phyloP scores from a whole-genome alignment of 30 jellyfish, hydroid and myxozoan genomes.

The Aurelia sp. region DNA sequence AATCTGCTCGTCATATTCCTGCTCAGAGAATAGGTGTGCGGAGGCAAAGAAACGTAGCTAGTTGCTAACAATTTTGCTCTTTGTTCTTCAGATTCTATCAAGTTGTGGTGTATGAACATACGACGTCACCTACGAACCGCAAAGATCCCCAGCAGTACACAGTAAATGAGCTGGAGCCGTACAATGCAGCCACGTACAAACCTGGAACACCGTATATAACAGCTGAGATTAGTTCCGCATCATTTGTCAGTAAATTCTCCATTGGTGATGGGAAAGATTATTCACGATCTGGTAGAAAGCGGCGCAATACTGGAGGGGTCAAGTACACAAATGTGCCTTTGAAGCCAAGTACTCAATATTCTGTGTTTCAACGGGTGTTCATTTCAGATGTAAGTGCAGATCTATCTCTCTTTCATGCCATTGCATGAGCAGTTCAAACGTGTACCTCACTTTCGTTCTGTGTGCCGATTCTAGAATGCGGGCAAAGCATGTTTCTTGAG shows the following conservation, averaged over 20 bases:
- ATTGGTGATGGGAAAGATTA: constrained; percentile 85
- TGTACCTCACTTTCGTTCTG: too few relatives aligned
- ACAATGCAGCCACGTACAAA: constrained; percentile 40
- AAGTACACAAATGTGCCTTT: constrained; percentile 58
- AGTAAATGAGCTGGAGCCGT: constrained; percentile 29
- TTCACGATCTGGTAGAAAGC: constrained; percentile 14
- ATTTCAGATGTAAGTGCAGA: constrained; percentile 32
- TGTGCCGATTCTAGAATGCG: too few relatives aligned
- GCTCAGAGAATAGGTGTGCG: background rate
- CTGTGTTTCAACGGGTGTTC: constrained; percentile 68
- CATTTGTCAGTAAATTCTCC: constrained; percentile 35
- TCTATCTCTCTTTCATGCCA: too few relatives aligned
- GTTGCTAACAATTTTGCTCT: background rate
- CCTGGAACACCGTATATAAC: constrained; percentile 74
- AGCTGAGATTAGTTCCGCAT: constrained; percentile 47
- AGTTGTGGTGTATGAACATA: constrained; percentile 44
- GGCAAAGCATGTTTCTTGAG: too few relatives aligned
- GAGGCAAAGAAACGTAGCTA: too few relatives aligned
- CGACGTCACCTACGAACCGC: background rate
- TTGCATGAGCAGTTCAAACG: too few relatives aligned
- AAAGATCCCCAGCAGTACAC: constrained; percentile 28
- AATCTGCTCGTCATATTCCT: too few relatives aligned
- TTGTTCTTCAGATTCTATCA: constrained; percentile 64
- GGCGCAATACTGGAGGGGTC: constrained; percentile 35
- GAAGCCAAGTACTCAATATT: constrained; percentile 55